Base-by-base conservation (phyloP, 2,888 invertebrate genomes). In the Penaeus monodon region DNA sequence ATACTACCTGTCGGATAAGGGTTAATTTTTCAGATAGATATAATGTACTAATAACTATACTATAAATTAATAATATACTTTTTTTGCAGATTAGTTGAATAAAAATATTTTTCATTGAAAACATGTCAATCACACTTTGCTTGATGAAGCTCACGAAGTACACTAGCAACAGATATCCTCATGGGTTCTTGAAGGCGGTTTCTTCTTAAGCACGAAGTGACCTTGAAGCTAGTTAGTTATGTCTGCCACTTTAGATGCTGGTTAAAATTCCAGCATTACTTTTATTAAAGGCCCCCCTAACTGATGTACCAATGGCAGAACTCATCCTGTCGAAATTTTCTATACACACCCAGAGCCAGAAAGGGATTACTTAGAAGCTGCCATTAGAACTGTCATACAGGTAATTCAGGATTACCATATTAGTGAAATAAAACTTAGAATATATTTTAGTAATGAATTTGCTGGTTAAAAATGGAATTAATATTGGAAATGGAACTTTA, bases 311-410 rank as follows among this genome's bases (percentile, higher is more conserved):
- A n/a, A n/a, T 0, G 99, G 98, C 33, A 94, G 98, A 91, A 98
- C 98, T 0, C 97, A 97, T 93, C 97, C 98, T 1, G 98, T 98
- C 0, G 98, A 98, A 92, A 99, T 99, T 90, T 99, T 99, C 93
- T 99, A 99, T 93, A 99, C 99, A 0, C n/a, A n/a, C n/a, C 99
- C 99, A 0, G 99, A 99, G 92, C 99, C 99, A 0, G 99, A 99
- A 93, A 93, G 97, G 27, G 99, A 99, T 92, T 99, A 99, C 92
- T 93, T 99, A 86, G 99, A 99, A 93, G 99, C 99, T 0, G 99
- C 99, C 0, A 99, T 99, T 90, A 94, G 99, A 88, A 99, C 99
- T 0, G 99, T 99, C 0, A 95, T 98, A 89, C 97, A 97, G 91
- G 94, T 94, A 85, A 57, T 57, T 57, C 14, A 14, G 17, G 57